Base-by-base conservation (phyloP, 1,140 invertebrate genomes). In the Zaprionus capensis region DNA sequence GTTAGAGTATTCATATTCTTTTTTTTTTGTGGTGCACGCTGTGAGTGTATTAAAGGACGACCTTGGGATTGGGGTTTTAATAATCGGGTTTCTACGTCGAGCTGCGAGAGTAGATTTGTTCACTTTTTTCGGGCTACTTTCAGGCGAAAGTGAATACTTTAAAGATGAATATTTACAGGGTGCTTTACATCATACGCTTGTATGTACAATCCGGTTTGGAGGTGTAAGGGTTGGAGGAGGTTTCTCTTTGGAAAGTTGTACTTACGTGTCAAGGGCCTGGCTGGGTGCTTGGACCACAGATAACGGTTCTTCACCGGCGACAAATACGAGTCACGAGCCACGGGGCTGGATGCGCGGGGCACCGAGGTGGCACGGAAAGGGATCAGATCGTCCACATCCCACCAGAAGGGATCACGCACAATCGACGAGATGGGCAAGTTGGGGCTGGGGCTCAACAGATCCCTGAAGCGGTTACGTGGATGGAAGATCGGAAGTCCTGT, bases 291-390 rank as follows among this genome's bases (percentile, higher is more conserved):
- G 92, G 96, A 96, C 97, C 97, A 97, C 80, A 97, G 94, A 94
- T 97, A 97, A 93, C 95, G 96, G 93, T 96, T 96, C 94, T 97
- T 97, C 91, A 97, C 95, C 58, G 97, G 97, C 81, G 96, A 97
- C 90, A 97, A 95, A 94, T 97, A 98, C 84, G 96, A 97, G 94
- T 97, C 96, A 71, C 97, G 94, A 82, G 97, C 94, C 94, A 96
- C 97, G 88, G 96, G 97, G 79, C 91, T 92, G 55, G 91, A 92
- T 57, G 75, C 91, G 62, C 91, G 81, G 65, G 96, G 97, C 87
- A 91, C 84, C 71, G 91, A 92, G 87, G 94, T 94, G 78, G 95
- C 94, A 71, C 95, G 94, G 93, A 94, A 95, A 58, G 97, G 97
- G 92, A 94, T 95, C 91, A 96, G 95, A 93, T 95, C 95, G 67